Evolutionary conservation across 2,888 invertebrate genomes (phyloP).

Genomic region (Stenodera caucasica): DNA sequence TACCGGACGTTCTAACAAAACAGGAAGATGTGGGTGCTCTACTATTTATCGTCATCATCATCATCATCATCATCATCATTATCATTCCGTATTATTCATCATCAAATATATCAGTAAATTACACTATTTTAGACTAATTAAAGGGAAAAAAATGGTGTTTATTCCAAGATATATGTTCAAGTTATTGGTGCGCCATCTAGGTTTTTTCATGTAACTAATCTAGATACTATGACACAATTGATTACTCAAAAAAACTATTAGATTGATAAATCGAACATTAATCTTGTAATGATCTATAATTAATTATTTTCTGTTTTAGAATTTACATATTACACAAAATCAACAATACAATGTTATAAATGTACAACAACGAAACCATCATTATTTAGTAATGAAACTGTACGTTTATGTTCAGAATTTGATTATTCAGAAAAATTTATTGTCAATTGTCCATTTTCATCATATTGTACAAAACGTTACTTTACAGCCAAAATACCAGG

Average conservation of each 20-base stretch:
- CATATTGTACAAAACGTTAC: constrained; percentile 80
- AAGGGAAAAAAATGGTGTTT: no score
- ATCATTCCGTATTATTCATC: no score
- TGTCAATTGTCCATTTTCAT: constrained; percentile 77
- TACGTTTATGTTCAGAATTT: constrained; percentile 74
- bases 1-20: background rate
- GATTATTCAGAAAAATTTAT: constrained; percentile 71
- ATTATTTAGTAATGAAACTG: constrained; percentile 63
- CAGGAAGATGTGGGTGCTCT: constrained; percentile 1
- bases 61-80: background rate
- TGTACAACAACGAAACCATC: constrained; percentile 68
- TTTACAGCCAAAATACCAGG: constrained; percentile 69
- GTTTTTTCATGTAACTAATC: no score
- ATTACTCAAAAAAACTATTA: no score
- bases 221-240: no score
- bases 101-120: no score
- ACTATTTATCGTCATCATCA: background rate
- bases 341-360: constrained; percentile 69
- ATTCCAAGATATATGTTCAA: no score
- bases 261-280: background rate
- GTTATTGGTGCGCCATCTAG: no score
- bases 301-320: constrained; percentile 12
- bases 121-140: no score
- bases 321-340: constrained; percentile 46
- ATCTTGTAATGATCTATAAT: background rate